A percentile compares a stretch with the other conserved stretches of the same genome.
phyloP scores from a whole-genome alignment of 2,888 invertebrate genomes.

The Tromatobia lineatoria region DNA sequence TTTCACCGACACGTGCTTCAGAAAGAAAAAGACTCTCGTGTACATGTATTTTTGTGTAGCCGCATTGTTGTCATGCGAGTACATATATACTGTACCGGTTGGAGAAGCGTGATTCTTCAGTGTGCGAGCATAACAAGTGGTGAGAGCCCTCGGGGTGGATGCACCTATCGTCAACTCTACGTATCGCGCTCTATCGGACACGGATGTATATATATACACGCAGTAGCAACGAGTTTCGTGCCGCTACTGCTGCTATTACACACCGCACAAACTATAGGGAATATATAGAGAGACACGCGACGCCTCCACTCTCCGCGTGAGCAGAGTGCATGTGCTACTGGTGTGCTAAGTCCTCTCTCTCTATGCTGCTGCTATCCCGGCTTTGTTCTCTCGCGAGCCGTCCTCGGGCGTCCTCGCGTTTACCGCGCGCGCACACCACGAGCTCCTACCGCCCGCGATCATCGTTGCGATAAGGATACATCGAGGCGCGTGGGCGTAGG shows the following conservation, averaged over 20 bases:
- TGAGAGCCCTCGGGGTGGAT: slow-evolving; percentile 28
- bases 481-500: slow-evolving; percentile 53
- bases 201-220: slow-evolving; percentile 17
- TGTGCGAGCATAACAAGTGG: slow-evolving; percentile 21
- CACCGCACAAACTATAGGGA: slow-evolving; percentile 17
- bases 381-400: slow-evolving; percentile 55
- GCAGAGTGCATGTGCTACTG: slow-evolving; percentile 56
- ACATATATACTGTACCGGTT: slow-evolving; percentile 5
- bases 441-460: slow-evolving; percentile 38
- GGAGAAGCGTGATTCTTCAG: neutral
- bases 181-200: slow-evolving; percentile 45
- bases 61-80: neutral
- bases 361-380: slow-evolving; percentile 48
- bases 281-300: slow-evolving; percentile 54
- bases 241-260: slow-evolving; percentile 19
- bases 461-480: slow-evolving; percentile 58
- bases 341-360: slow-evolving; percentile 28
- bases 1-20: slow-evolving; percentile 1
- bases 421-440: slow-evolving; percentile 29
- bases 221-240: slow-evolving; percentile 20
- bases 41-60: neutral
- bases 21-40: neutral
- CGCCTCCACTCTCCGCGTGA: slow-evolving; percentile 65
- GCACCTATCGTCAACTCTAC: slow-evolving; percentile 36
- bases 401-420: slow-evolving; percentile 51